Evolutionary conservation across 2,888 invertebrate genomes (phyloP).

Genomic region (Pyralis farinalis): DNA sequence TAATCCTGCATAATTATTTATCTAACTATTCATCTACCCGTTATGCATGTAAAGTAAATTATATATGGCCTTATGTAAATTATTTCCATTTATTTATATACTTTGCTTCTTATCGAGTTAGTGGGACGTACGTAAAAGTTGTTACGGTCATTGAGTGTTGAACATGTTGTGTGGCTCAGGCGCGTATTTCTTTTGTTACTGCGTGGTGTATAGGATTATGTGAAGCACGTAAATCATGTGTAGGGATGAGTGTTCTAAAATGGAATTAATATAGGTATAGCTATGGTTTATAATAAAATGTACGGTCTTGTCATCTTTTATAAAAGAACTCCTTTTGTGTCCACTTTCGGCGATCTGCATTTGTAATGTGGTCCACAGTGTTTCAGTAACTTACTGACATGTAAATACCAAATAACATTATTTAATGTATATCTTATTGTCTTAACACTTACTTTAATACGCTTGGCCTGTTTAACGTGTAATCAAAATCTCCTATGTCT

Average conservation of each 20-base stretch:
- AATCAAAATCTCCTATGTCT: conserved; percentile 68
- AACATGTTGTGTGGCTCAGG: conserved; percentile 30
- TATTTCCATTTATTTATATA: conserved; percentile 64
- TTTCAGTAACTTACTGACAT: conserved; percentile 38
- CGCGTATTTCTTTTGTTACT: conserved; percentile 38
- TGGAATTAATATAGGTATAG: conserved; percentile 56
- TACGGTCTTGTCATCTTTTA: conserved; percentile 54
- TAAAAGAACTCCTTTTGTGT: conserved; percentile 40
- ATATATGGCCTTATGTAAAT: conserved; percentile 80
- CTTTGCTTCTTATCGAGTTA: conserved; percentile 63
- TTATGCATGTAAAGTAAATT: conserved; percentile 77
- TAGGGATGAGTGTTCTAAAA: conserved; percentile 66
- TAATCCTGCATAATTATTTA: conserved; percentile 74
- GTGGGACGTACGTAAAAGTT: conserved; percentile 32
- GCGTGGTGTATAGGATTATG: conserved; percentile 58
- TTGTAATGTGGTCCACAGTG: conserved; percentile 52
- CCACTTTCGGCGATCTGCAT: conserved; percentile 48
- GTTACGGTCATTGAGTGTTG: conserved; percentile 50
- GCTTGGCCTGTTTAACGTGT: conserved; percentile 75
- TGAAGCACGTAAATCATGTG: conserved; percentile 51
- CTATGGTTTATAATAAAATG: conserved; percentile 47
- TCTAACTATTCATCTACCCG: conserved; percentile 75
- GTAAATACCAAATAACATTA: conserved; percentile 56
- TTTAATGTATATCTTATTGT: conserved; percentile 55
- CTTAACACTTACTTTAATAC: conserved; percentile 67